Evolutionary conservation across 2,113 vertebrate genomes (phyloP).

Genomic region (Hepsetus odoe): DNA sequence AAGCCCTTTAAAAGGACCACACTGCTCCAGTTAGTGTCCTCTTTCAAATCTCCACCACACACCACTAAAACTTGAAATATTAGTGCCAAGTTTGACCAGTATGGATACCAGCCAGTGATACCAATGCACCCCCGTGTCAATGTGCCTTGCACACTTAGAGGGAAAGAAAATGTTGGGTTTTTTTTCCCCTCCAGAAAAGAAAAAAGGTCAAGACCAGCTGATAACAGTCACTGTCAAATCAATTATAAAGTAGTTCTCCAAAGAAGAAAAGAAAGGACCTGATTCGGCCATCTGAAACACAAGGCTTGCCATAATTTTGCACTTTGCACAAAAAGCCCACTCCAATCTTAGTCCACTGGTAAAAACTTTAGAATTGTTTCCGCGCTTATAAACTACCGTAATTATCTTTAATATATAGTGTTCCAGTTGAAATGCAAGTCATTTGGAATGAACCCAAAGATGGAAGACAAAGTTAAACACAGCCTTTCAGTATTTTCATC

Average conservation of each 20-base stretch:
- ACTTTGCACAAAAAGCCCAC: not conserved
- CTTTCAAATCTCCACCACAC: not conserved
- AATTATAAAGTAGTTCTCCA: slow-evolving; percentile 38
- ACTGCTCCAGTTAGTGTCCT: not conserved
- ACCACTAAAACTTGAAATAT: not conserved
- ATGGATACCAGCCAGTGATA: not conserved
- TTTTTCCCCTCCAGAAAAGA: not conserved
- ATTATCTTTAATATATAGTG: not conserved
- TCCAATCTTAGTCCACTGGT: not conserved
- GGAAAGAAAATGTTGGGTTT: not conserved
- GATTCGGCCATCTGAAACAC: not conserved
- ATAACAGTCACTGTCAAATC: slow-evolving; percentile 50
- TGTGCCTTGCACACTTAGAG: not conserved
- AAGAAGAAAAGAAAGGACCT: slow-evolving; percentile 19
- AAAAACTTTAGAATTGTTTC: not conserved
- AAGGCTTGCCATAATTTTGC: slow-evolving; percentile 20
- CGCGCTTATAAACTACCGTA: not conserved
- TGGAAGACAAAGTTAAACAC: slow-evolving; percentile 56
- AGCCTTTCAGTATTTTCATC: not conserved
- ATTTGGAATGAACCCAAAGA: slow-evolving; percentile 35
- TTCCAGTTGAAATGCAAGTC: slow-evolving; percentile 40
- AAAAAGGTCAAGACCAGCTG: not conserved
- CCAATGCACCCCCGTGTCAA: not conserved
- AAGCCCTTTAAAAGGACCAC: not conserved
- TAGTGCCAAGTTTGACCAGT: not conserved